Evolutionary conservation across 2,888 invertebrate genomes (phyloP).

Genomic region (Xiphydria camelus): DNA sequence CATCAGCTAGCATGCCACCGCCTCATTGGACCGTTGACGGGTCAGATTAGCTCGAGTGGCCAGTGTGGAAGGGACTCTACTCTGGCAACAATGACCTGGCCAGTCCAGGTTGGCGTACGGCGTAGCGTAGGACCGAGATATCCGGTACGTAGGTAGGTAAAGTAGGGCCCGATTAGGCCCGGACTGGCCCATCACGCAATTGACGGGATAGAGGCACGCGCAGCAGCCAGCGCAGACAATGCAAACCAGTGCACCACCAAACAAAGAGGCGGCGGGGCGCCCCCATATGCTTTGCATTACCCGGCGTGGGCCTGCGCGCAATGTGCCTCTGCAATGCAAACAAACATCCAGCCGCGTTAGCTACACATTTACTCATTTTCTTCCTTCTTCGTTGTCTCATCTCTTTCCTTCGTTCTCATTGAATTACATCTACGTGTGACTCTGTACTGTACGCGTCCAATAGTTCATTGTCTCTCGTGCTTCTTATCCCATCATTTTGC

Average conservation of each 20-base stretch:
- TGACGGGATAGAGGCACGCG: constrained; percentile 57
- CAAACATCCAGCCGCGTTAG: constrained; percentile 58
- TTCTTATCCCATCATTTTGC: constrained; percentile 5
- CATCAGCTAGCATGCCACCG: constrained; percentile 44
- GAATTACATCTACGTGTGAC: neutral
- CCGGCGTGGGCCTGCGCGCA: constrained; percentile 58
- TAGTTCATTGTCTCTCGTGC: too few species aligned
- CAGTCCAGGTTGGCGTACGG: constrained; percentile 48
- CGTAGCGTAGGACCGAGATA: constrained; percentile 47
- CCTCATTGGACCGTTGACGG: constrained; percentile 50
- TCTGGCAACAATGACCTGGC: constrained; percentile 50
- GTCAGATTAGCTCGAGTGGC: constrained; percentile 50
- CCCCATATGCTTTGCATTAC: constrained; percentile 56
- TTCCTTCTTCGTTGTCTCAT: constrained; percentile 19
- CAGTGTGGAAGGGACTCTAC: constrained; percentile 51
- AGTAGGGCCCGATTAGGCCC: constrained; percentile 45
- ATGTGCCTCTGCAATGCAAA: constrained; percentile 59
- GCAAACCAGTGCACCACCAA: constrained; percentile 56
- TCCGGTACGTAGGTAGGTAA: constrained; percentile 45
- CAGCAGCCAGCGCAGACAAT: constrained; percentile 59
- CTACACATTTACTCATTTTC: constrained; percentile 40
- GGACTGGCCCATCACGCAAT: constrained; percentile 47
- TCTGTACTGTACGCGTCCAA: neutral
- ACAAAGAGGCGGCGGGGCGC: constrained; percentile 53
- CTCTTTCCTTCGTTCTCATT: constrained; percentile 11